phyloP scores from a whole-genome alignment of 2,113 vertebrate species.

The Cariama cristata region DNA sequence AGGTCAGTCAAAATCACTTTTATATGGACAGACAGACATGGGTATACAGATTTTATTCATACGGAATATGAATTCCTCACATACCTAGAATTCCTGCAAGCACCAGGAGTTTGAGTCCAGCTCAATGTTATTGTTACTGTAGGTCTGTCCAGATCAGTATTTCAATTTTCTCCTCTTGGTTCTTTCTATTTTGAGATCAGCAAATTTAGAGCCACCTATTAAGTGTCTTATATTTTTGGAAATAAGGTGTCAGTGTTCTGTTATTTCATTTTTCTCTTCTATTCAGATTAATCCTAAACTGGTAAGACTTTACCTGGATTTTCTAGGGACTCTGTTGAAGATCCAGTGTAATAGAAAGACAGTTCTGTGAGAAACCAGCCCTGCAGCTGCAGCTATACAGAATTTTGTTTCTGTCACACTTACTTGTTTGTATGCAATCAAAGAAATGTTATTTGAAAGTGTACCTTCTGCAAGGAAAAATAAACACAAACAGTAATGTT shows the following conservation, averaged over 20 bases:
- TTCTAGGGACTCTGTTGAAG: background rate
- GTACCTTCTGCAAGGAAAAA: background rate
- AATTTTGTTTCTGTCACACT: background rate
- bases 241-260: background rate
- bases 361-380: background rate
- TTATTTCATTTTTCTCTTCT: background rate
- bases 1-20: background rate
- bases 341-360: background rate
- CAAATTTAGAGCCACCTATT: background rate
- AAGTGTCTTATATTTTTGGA: background rate
- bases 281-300: background rate
- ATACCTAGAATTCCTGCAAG: background rate
- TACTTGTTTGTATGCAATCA: background rate
- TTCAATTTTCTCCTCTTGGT: background rate
- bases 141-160: background rate
- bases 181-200: background rate
- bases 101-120: background rate
- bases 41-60: background rate
- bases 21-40: background rate
- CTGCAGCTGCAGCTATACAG: background rate
- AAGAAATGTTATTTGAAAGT: background rate
- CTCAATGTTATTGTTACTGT: background rate
- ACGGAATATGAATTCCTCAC: background rate
- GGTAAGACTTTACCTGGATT: background rate
- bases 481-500: background rate